Conservation (phyloP, 2,888 invertebrate genomes). For the Eristalis arbustorum region DNA sequence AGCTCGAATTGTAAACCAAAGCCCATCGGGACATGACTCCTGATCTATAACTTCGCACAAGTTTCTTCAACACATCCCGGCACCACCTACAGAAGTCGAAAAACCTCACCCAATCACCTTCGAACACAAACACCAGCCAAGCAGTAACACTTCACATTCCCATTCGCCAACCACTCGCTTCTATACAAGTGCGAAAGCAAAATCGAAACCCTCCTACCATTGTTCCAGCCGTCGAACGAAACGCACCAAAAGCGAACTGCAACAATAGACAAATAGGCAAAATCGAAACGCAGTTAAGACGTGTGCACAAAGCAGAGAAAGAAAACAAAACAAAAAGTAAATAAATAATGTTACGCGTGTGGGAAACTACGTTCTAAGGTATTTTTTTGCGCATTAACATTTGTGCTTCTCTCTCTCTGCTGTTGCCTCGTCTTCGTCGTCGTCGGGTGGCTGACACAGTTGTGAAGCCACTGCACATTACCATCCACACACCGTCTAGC, state of each 20-base stretch:
- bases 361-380: constrained; percentile 49
- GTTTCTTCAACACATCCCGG: background rate
- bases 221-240: background rate
- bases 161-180: background rate
- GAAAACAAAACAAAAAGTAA: constrained; percentile 13
- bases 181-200: background rate
- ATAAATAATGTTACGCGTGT: constrained; percentile 44
- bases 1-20: too few species aligned
- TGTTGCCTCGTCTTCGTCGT: constrained; percentile 3
- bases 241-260: background rate
- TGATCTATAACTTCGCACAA: background rate
- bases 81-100: background rate
- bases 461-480: constrained; percentile 34
- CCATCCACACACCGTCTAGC: constrained; percentile 36
- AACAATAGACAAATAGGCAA: constrained; percentile 8
- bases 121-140: background rate
- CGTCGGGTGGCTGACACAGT: background rate
- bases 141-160: background rate
- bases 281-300: constrained; percentile 25
- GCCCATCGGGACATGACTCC: too few species aligned
- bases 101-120: background rate
- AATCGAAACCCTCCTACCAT: background rate
- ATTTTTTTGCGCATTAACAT: constrained; percentile 53
- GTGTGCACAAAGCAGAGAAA: background rate
- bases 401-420: background rate